Evolutionary conservation across 2,113 vertebrate species (phyloP).

Genomic region (Gymnogyps californianus): DNA sequence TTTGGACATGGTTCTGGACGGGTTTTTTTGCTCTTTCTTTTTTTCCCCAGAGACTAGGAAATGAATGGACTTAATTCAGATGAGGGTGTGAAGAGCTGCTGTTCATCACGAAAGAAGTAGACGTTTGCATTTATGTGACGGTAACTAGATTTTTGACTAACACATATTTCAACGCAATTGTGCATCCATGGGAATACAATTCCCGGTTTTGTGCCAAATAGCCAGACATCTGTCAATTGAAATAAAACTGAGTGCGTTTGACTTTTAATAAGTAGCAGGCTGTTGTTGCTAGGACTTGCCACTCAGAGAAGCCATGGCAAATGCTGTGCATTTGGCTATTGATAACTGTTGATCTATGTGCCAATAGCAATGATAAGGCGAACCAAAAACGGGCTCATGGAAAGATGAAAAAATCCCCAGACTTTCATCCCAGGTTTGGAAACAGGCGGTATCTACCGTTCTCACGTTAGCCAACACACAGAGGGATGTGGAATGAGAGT

Average conservation of each 20-base stretch:
- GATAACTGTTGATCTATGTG: neutral
- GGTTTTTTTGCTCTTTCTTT: neutral
- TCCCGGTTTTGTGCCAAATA: neutral
- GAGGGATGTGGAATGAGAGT: neutral
- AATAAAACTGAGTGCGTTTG: neutral
- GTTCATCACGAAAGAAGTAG: neutral
- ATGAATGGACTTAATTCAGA: neutral
- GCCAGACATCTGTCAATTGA: constrained; percentile 28
- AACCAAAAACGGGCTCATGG: neutral
- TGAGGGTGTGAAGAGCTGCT: neutral
- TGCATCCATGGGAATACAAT: neutral
- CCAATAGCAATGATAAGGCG: neutral
- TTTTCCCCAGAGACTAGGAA: neutral
- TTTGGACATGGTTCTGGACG: neutral
- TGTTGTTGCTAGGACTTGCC: neutral
- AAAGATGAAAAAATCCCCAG: neutral
- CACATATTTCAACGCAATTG: neutral
- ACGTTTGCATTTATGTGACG: neutral
- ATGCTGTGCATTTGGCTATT: neutral
- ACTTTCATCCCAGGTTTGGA: neutral
- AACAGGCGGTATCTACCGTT: neutral
- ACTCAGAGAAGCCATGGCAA: neutral
- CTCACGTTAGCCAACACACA: neutral
- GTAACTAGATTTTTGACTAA: neutral
- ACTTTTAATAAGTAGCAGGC: constrained; percentile 22